Percentiles rank a stretch among this genome's conserved stretches.
These are phyloP conservation scores for Aphaenogaster floridana DNA, from an alignment of 1,140 invertebrate species.

Conservation along the genomic window DNA sequence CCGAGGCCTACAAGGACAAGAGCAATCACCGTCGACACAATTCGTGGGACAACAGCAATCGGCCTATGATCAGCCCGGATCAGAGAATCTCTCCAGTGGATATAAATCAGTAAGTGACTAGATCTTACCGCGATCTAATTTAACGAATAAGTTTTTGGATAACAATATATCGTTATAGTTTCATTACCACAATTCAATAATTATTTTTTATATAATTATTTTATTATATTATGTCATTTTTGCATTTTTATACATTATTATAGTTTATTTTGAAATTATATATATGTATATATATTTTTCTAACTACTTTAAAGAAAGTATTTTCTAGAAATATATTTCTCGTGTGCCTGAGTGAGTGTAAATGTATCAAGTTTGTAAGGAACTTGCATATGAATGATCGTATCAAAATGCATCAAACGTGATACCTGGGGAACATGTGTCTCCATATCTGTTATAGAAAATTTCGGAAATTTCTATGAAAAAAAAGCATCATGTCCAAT, in stretches of 20 bases:
- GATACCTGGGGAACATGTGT: background rate
- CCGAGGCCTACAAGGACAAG: conserved; percentile 84
- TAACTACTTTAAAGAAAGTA: background rate
- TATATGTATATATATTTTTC: background rate
- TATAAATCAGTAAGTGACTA: conserved; percentile 72
- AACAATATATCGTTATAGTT: background rate
- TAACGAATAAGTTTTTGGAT: background rate
- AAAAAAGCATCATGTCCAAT: background rate
- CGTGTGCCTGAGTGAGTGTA: conserved; percentile 1
- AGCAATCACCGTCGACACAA: conserved; percentile 84
- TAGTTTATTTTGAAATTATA: conserved; percentile 1
- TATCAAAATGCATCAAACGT: conserved; percentile 40
- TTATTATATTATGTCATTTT: background rate
- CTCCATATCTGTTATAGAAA: background rate
- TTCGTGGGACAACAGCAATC: conserved; percentile 85
- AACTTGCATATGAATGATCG: background rate
- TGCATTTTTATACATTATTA: conserved; percentile 1
- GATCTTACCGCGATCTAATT: background rate
- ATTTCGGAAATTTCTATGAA: background rate
- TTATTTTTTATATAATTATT: conserved; percentile 33
- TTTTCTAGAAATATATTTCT: background rate
- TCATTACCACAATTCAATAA: background rate
- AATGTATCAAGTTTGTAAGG: background rate
- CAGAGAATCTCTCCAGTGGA: conserved; percentile 74
- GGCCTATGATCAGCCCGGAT: conserved; percentile 77